Conservation (phyloP, 2,888 invertebrate genomes). For the Ashinkailepas kermadecensis region DNA sequence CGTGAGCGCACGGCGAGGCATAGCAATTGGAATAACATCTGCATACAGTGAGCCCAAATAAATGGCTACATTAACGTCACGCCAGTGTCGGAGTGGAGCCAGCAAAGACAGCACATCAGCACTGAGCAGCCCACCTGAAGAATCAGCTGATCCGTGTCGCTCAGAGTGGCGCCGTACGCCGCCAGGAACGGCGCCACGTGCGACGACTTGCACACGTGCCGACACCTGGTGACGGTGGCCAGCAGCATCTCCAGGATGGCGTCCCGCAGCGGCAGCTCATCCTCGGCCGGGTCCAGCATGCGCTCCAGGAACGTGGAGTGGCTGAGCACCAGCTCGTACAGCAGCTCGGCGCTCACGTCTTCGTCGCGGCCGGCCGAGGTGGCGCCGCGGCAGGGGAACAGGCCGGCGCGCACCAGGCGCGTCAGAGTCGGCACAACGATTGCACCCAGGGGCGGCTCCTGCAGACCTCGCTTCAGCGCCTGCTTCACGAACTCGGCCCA, state of each 20-base stretch:
- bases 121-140: background rate
- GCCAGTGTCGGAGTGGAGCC: no score
- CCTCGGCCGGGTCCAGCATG: background rate
- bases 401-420: background rate
- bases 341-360: background rate
- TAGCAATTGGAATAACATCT: no score
- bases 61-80: no score
- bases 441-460: background rate
- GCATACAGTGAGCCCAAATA: background rate
- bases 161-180: background rate
- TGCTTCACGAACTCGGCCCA: background rate
- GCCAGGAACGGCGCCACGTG: background rate
- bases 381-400: background rate
- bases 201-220: constrained; percentile 1
- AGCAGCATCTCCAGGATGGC: background rate
- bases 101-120: no score
- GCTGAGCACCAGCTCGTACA: background rate
- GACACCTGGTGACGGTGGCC: background rate
- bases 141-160: background rate
- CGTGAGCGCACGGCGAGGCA: no score
- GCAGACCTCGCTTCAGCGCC: background rate
- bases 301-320: background rate
- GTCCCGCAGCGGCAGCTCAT: background rate
- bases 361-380: background rate
- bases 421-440: background rate